A percentile compares a stretch with the other conserved stretches of the same genome.
Conservation (phyloP, 92 coral and sea anemone genomes). For the Muricea muricata region DNA sequence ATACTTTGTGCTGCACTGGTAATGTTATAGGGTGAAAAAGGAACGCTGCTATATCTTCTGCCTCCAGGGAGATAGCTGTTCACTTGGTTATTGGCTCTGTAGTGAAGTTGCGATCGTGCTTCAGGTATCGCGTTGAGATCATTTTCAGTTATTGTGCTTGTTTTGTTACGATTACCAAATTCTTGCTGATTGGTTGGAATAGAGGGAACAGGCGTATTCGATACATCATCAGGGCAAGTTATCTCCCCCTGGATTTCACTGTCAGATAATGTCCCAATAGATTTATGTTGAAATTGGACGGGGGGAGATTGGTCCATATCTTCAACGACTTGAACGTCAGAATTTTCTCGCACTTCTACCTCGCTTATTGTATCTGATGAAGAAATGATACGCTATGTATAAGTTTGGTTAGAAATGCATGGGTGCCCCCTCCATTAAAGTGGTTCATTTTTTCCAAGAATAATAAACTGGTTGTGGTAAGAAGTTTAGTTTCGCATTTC, state of each 20-base stretch:
- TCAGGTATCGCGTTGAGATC: slow-evolving; percentile 8
- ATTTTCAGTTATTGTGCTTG: background rate
- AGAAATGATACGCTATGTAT: background rate
- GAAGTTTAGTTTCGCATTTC: too few relatives aligned
- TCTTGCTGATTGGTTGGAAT: background rate
- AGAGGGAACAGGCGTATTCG: background rate
- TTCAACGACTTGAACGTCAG: slow-evolving; percentile 16
- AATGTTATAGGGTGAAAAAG: slow-evolving; percentile 12
- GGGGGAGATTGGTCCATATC: slow-evolving; percentile 22
- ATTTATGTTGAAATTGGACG: background rate
- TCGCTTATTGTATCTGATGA: background rate
- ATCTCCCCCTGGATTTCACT: background rate
- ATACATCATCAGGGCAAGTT: background rate
- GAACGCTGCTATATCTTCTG: background rate
- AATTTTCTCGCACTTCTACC: slow-evolving; percentile 16
- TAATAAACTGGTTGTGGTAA: too few relatives aligned
- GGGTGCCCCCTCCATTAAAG: too few relatives aligned
- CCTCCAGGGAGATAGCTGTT: background rate
- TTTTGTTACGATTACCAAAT: background rate
- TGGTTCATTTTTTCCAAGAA: too few relatives aligned
- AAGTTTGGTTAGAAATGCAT: background rate
- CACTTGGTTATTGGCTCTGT: slow-evolving; percentile 19
- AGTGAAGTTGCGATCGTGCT: slow-evolving; percentile 5
- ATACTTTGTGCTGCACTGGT: slow-evolving; percentile 6
- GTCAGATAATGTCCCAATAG: background rate